These are phyloP conservation scores for Alloscopus bannaensis DNA, from an alignment of 2,888 invertebrate genomes.

Conservation along the genomic window DNA sequence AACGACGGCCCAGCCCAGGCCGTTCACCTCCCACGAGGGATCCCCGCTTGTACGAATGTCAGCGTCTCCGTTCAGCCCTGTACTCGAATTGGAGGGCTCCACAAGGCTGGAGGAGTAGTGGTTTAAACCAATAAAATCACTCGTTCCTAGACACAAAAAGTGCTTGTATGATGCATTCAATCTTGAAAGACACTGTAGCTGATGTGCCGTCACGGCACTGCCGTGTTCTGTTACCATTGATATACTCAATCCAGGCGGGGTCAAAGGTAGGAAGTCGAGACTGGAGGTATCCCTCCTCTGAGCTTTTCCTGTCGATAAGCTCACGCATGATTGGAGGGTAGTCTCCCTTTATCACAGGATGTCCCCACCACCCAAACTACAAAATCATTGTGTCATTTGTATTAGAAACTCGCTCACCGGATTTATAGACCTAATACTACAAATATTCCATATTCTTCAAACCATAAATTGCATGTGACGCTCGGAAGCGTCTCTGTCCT, in stretches of 20 bases:
- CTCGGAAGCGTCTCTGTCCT: constrained; percentile 56
- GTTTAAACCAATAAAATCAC: constrained; percentile 76
- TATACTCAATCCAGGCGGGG: constrained; percentile 47
- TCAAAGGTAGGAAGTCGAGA: constrained; percentile 70
- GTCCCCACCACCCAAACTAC: constrained; percentile 68
- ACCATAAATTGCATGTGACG: constrained; percentile 64
- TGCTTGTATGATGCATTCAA: constrained; percentile 24
- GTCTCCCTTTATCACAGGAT: constrained; percentile 69
- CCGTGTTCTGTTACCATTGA: constrained; percentile 54
- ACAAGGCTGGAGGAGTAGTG: constrained; percentile 74
- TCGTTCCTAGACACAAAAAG: constrained; percentile 73
- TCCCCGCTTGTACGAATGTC: constrained; percentile 51
- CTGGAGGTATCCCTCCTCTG: constrained; percentile 61
- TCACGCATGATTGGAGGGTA: constrained; percentile 71
- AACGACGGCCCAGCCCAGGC: constrained; percentile 72
- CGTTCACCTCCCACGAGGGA: constrained; percentile 58
- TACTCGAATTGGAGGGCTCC: constrained; percentile 26
- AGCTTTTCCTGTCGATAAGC: constrained; percentile 61
- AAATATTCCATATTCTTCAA: neutral
- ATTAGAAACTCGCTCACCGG: neutral
- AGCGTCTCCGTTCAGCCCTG: constrained; percentile 59
- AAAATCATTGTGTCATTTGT: neutral
- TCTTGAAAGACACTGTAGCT: neutral
- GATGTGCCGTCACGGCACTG: neutral
- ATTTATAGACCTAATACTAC: neutral